phyloP scores from a whole-genome alignment of 2,888 invertebrate genomes.

The Tuta absoluta region DNA sequence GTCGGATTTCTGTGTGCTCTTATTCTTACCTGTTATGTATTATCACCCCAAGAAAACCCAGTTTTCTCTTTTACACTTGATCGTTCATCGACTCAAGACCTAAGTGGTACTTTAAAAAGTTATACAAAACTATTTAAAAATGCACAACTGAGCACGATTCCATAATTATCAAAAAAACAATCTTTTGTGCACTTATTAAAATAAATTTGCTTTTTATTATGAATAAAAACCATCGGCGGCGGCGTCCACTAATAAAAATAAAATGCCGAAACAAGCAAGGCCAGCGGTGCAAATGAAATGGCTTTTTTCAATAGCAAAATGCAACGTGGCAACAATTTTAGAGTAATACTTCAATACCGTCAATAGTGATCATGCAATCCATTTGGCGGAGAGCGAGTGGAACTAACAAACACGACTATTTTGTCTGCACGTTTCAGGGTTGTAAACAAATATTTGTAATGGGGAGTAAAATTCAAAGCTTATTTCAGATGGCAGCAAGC shows the following conservation, averaged over 20 bases:
- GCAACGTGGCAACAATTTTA: constrained; percentile 22
- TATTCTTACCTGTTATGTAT: too few relatives aligned
- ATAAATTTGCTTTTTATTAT: background rate
- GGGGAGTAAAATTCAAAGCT: too few relatives aligned
- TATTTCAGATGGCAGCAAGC: too few relatives aligned
- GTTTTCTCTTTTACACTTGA: too few relatives aligned
- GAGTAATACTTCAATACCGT: constrained; percentile 19
- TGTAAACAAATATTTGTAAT: background rate
- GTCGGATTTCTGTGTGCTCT: background rate
- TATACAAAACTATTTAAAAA: background rate
- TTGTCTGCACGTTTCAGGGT: constrained; percentile 16
- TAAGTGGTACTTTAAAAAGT: too few relatives aligned
- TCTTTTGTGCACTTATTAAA: background rate
- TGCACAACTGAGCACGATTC: background rate
- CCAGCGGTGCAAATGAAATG: constrained; percentile 19
- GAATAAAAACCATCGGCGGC: background rate
- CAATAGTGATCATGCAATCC: constrained; percentile 24
- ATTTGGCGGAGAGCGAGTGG: constrained; percentile 12
- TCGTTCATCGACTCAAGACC: too few relatives aligned
- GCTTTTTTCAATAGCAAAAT: constrained; percentile 22
- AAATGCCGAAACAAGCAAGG: constrained; percentile 3
- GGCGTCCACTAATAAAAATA: constrained; percentile 2
- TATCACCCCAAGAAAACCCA: too few relatives aligned
- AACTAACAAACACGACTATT: constrained; percentile 22
- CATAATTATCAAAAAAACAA: background rate